phyloP scores from a whole-genome alignment of 2,797 vertebrate genomes.

The Crocidura indochinensis region DNA sequence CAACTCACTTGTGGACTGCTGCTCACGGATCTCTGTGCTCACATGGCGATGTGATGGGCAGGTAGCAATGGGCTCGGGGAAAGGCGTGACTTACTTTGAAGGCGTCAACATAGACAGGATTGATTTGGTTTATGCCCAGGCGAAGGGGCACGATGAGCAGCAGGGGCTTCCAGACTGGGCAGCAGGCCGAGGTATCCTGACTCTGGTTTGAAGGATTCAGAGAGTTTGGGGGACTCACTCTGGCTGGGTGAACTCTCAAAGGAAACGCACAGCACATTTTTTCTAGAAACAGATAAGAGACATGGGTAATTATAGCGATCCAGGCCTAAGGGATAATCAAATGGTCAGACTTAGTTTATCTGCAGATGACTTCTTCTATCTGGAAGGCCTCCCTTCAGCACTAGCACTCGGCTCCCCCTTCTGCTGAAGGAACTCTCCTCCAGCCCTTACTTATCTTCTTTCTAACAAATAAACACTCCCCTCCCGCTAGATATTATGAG shows the following conservation, averaged over 20 bases:
- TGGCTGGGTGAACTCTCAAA: slow-evolving; percentile 82
- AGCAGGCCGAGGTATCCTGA: slow-evolving; percentile 82
- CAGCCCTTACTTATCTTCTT: slow-evolving; percentile 15
- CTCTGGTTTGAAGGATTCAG: slow-evolving; percentile 80
- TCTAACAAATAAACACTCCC: neutral
- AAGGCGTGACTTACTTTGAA: slow-evolving; percentile 91
- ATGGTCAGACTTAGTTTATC: slow-evolving; percentile 43
- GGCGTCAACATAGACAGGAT: slow-evolving; percentile 93
- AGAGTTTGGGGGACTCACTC: slow-evolving; percentile 74
- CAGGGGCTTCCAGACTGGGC: slow-evolving; percentile 92
- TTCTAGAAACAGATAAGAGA: slow-evolving; percentile 84
- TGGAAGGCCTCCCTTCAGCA: neutral
- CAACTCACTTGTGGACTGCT: slow-evolving; percentile 81
- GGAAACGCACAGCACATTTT: slow-evolving; percentile 89
- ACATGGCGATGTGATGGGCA: slow-evolving; percentile 64
- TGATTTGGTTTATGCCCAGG: slow-evolving; percentile 95
- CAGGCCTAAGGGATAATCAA: neutral
- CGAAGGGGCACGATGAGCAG: slow-evolving; percentile 94
- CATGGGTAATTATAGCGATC: slow-evolving; percentile 22
- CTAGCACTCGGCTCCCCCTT: neutral
- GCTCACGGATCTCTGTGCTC: slow-evolving; percentile 68
- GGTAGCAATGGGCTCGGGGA: slow-evolving; percentile 40
- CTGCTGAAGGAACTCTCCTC: slow-evolving; percentile 24
- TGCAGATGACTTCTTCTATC: neutral
- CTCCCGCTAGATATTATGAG: neutral